A percentile compares a stretch with the other conserved stretches of the same genome.
These are phyloP conservation scores for Herpetotheres cachinnans DNA, from an alignment of 2,113 vertebrate genomes.

Conservation along the genomic window DNA sequence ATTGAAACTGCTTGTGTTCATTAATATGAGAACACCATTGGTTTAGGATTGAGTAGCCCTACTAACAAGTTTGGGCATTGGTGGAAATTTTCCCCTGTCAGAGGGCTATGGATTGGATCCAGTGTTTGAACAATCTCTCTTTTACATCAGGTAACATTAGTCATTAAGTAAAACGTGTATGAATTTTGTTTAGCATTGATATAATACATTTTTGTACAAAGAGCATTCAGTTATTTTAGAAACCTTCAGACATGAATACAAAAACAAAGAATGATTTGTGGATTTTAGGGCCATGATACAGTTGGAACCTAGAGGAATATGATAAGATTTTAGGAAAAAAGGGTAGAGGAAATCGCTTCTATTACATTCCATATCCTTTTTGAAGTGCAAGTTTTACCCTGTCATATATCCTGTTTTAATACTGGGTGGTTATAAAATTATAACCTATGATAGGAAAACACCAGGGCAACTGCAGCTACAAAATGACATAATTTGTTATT, in stretches of 20 bases:
- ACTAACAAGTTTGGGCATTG: background rate
- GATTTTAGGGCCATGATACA: background rate
- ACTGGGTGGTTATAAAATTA: background rate
- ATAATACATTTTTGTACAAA: background rate
- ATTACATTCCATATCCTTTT: background rate
- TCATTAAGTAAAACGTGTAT: background rate
- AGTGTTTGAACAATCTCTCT: background rate
- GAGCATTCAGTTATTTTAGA: background rate
- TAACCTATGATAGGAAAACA: background rate
- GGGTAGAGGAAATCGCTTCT: background rate
- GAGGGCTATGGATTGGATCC: background rate
- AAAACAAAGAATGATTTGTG: background rate
- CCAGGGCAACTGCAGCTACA: background rate
- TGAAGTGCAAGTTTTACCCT: background rate
- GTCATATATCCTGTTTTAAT: background rate
- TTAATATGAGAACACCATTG: background rate
- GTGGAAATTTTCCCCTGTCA: background rate
- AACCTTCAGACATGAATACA: background rate
- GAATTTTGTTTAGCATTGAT: background rate
- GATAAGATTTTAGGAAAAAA: background rate
- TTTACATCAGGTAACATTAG: background rate
- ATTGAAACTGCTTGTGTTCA: background rate
- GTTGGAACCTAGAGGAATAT: background rate
- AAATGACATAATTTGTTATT: background rate
- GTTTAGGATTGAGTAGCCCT: background rate